Percentiles rank a stretch among this genome's conserved stretches.
Evolutionary conservation across 2,113 vertebrate species (phyloP).

Genomic region (Solea solea): DNA sequence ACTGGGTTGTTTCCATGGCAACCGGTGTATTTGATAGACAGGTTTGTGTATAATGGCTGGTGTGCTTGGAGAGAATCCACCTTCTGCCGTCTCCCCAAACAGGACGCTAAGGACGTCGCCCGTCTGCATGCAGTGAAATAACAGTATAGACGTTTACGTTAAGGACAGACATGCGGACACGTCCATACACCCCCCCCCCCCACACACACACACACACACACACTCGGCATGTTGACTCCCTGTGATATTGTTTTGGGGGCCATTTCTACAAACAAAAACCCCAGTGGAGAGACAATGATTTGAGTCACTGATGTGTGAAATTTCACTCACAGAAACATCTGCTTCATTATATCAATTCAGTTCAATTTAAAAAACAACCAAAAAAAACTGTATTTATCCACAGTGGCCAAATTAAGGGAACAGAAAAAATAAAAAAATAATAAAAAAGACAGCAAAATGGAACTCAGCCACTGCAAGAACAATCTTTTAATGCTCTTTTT

Average conservation of each 20-base stretch:
- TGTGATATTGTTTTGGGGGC: constrained; percentile 16
- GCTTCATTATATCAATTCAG: background rate
- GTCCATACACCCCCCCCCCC: constrained; percentile 14
- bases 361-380: constrained; percentile 17
- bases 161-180: background rate
- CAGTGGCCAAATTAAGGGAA: too few relatives aligned
- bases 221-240: constrained; percentile 40
- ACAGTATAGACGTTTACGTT: background rate
- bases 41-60: constrained; percentile 66
- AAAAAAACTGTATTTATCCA: constrained; percentile 6
- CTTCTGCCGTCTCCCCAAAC: constrained; percentile 35
- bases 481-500: too few relatives aligned
- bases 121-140: constrained; percentile 10
- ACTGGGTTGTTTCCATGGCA: constrained; percentile 86
- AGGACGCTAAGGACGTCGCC: constrained; percentile 31
- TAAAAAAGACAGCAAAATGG: too few relatives aligned
- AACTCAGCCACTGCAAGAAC: too few relatives aligned
- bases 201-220: too few relatives aligned
- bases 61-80: constrained; percentile 54
- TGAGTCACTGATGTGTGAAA: constrained; percentile 17
- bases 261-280: constrained; percentile 4
- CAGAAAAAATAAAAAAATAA: too few relatives aligned
- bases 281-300: constrained; percentile 22
- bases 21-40: constrained; percentile 80
- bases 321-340: constrained; percentile 12